Evolutionary conservation across 1,140 invertebrate species (phyloP).

Genomic region (Sinella curviseta): DNA sequence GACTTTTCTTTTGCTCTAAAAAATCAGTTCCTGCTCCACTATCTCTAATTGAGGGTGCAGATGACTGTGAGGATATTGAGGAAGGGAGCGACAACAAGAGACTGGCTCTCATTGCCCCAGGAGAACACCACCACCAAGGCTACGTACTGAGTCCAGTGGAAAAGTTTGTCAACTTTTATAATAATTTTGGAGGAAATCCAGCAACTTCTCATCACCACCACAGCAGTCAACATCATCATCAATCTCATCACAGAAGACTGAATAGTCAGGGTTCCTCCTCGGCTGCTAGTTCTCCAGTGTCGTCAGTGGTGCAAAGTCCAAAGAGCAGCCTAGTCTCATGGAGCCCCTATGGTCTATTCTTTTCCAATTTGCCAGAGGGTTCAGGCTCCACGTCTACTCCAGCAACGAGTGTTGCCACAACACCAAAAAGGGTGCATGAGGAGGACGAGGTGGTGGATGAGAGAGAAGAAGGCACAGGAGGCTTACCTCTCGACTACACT

Average conservation of each 20-base stretch:
- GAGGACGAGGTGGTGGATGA: background rate
- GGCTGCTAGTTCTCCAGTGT: background rate
- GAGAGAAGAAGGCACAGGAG: background rate
- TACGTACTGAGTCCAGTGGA: background rate
- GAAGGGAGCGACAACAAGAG: background rate
- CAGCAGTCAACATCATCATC: background rate
- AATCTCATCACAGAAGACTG: conserved; percentile 18
- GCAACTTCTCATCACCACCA: background rate
- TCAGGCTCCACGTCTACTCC: background rate
- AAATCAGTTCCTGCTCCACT: conserved; percentile 1
- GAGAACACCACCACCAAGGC: background rate
- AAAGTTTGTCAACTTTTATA: conserved; percentile 17
- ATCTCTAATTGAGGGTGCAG: background rate
- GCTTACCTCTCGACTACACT: background rate
- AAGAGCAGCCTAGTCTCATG: conserved; percentile 17
- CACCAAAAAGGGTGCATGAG: conserved; percentile 1
- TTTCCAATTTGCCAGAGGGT: background rate
- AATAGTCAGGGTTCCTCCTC: conserved; percentile 14
- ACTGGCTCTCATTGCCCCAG: conserved; percentile 10
- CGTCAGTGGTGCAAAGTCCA: conserved; percentile 13
- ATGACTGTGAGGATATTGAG: background rate
- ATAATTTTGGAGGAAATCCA: background rate
- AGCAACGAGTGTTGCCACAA: conserved; percentile 12
- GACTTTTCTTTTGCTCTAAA: background rate
- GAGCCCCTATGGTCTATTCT: conserved; percentile 18